Evolutionary conservation across 2,888 invertebrate species (phyloP).

Genomic region (Drosophila merina): DNA sequence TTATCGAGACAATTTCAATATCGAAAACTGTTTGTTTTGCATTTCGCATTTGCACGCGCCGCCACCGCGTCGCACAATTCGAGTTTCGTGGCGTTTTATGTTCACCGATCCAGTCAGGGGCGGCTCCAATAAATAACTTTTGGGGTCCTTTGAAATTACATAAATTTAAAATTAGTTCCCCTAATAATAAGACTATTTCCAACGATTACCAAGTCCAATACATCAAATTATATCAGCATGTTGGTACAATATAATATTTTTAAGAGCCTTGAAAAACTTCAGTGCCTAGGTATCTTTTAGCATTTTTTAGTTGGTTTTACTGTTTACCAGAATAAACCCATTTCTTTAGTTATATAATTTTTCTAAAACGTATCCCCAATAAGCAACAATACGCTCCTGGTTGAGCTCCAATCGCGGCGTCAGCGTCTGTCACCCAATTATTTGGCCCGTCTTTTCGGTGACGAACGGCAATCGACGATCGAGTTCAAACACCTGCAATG

Average conservation of each 20-base stretch:
- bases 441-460: conserved; percentile 34
- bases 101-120: conserved; percentile 38
- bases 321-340: neutral
- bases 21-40: conserved; percentile 76
- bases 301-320: neutral
- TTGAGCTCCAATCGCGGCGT: conserved; percentile 23
- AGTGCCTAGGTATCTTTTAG: neutral
- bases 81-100: conserved; percentile 50
- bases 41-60: conserved; percentile 68
- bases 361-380: neutral
- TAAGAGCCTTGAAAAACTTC: too few species aligned
- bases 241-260: too few species aligned
- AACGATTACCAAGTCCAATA: too few species aligned
- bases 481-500: conserved; percentile 80
- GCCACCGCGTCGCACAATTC: conserved; percentile 42
- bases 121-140: conserved; percentile 5
- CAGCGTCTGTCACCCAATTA: conserved; percentile 52
- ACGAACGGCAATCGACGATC: conserved; percentile 75
- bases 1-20: conserved; percentile 72
- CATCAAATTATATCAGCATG: too few species aligned
- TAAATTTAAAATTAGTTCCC: too few species aligned
- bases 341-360: neutral
- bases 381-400: neutral
- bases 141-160: too few species aligned
- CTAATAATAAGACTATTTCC: too few species aligned